Percentiles rank a stretch among this genome's conserved stretches.
These are phyloP conservation scores for Uloborus plumipes DNA, from an alignment of 2,888 invertebrate genomes.

Conservation along the genomic window DNA sequence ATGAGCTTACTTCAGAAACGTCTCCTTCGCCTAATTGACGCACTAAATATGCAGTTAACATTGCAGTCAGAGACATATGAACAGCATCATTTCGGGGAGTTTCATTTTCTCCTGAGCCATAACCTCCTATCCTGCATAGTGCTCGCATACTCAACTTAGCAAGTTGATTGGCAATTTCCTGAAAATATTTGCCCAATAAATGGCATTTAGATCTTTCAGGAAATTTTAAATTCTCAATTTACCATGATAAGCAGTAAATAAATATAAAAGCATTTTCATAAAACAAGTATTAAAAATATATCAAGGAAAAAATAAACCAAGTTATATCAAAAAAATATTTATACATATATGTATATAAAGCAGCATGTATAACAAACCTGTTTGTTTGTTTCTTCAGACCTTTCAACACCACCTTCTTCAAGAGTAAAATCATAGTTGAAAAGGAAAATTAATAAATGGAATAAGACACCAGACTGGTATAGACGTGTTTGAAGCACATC, in stretches of 20 bases:
- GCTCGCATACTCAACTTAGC: conserved; percentile 89
- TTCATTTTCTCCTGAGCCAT: conserved; percentile 75
- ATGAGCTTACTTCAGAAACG: conserved; percentile 26
- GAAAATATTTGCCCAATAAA: conserved; percentile 17
- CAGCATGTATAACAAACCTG: conserved; percentile 72
- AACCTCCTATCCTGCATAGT: conserved; percentile 85
- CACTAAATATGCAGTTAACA: conserved; percentile 90
- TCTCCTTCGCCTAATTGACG: conserved; percentile 68
- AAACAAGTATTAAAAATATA: neutral
- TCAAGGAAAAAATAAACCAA: neutral
- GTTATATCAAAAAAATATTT: neutral
- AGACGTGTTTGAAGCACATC: conserved; percentile 87
- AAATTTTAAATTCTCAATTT: neutral
- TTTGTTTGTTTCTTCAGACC: conserved; percentile 86
- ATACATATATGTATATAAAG: neutral
- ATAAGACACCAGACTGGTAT: conserved; percentile 87
- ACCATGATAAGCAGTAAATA: neutral
- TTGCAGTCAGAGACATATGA: conserved; percentile 76
- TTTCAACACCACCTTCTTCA: conserved; percentile 94
- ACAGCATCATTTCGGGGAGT: conserved; percentile 78
- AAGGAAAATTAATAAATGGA: conserved; percentile 89
- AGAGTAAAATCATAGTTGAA: conserved; percentile 97
- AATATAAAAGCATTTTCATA: conserved; percentile 32
- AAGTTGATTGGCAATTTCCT: conserved; percentile 92
- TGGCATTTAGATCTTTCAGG: too few relatives aligned